A percentile compares a stretch with the other conserved stretches of the same genome.
phyloP scores from a whole-genome alignment of 1,140 invertebrate species.

The Mamestra configurata region DNA sequence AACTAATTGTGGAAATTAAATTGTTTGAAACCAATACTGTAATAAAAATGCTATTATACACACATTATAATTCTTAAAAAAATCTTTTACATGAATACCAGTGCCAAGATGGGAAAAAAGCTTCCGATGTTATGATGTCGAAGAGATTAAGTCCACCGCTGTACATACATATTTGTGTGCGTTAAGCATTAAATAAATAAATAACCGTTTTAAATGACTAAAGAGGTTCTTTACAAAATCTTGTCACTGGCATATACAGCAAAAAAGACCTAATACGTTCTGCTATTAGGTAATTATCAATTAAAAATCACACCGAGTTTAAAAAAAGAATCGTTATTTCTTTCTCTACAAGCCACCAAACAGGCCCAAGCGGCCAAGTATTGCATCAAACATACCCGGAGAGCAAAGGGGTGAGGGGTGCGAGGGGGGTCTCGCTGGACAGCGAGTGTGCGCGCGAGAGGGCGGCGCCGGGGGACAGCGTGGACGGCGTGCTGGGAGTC shows the following conservation, averaged over 20 bases:
- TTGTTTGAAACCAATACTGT: not conserved
- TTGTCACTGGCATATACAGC: not conserved
- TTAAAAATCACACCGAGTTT: not conserved
- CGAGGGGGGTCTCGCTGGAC: slow-evolving; percentile 83
- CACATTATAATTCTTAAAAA: not conserved
- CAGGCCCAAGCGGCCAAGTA: not conserved
- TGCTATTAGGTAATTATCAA: not conserved
- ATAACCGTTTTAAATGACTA: too few species aligned
- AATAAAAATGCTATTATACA: not conserved
- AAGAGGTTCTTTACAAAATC: too few species aligned
- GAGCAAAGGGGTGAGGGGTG: slow-evolving; percentile 79
- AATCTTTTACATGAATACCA: not conserved
- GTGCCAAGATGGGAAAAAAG: not conserved
- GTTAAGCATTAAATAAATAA: too few species aligned
- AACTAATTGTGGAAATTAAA: too few species aligned
- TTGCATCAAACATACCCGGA: slow-evolving; percentile 74
- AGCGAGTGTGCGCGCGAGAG: slow-evolving; percentile 82
- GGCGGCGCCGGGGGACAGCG: slow-evolving; percentile 82
- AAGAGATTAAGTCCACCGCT: too few species aligned
- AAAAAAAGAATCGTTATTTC: not conserved
- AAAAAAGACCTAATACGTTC: not conserved
- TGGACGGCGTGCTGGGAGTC: slow-evolving; percentile 85
- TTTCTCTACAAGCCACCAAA: slow-evolving; percentile 1
- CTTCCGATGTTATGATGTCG: too few species aligned
- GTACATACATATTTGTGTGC: too few species aligned